Conservation (phyloP, 2,797 vertebrate species). For the Xenentodon cancila region DNA sequence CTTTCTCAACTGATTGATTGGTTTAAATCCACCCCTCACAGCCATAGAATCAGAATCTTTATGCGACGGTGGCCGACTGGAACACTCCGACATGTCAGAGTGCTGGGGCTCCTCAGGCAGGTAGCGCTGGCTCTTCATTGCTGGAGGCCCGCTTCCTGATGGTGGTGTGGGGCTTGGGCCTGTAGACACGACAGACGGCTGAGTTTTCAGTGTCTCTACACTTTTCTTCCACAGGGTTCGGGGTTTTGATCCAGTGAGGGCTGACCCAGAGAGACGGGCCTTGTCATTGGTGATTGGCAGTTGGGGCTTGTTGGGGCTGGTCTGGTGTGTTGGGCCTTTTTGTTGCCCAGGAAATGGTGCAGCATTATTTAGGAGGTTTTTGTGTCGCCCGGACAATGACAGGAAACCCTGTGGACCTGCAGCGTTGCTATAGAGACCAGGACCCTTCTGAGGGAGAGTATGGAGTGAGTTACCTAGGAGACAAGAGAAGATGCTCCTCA, state of each 20-base stretch:
- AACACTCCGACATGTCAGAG: constrained; percentile 93
- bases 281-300: constrained; percentile 88
- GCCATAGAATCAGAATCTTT: constrained; percentile 86
- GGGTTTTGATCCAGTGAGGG: constrained; percentile 84
- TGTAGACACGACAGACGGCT: constrained; percentile 72
- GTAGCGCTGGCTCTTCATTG: constrained; percentile 91
- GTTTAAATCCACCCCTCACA: constrained; percentile 73
- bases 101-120: constrained; percentile 92
- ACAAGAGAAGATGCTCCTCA: constrained; percentile 71
- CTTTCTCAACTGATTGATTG: constrained; percentile 87
- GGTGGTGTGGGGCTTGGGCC: constrained; percentile 74
- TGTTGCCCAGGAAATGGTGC: constrained; percentile 84
- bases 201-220: constrained; percentile 90
- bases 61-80: constrained; percentile 88
- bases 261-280: constrained; percentile 73
- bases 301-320: constrained; percentile 92
- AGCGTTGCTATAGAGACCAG: constrained; percentile 90
- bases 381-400: constrained; percentile 86
- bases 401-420: constrained; percentile 89
- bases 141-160: constrained; percentile 81
- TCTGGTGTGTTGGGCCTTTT: constrained; percentile 81
- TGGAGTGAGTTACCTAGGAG: constrained; percentile 84
- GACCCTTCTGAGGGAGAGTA: constrained; percentile 90
- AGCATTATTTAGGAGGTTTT: constrained; percentile 96
- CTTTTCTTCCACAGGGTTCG: constrained; percentile 97